These are phyloP conservation scores for Tyrophagus putrescentiae DNA, from an alignment of 1,140 invertebrate genomes.

Conservation along the genomic window DNA sequence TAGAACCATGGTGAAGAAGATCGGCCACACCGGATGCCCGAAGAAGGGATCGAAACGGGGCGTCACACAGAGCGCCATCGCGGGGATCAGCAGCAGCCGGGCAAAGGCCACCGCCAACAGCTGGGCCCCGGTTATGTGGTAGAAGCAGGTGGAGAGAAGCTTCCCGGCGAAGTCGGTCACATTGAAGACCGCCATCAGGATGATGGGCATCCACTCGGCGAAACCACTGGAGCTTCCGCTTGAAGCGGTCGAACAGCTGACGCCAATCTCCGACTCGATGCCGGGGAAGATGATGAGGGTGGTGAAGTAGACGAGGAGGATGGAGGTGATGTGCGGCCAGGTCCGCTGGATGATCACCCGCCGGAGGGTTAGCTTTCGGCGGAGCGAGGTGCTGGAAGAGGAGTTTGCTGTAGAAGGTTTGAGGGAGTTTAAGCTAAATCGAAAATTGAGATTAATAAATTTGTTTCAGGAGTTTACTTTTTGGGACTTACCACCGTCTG, in stretches of 20 bases:
- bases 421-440: not conserved
- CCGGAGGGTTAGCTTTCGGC: constrained; percentile 26
- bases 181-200: constrained; percentile 75
- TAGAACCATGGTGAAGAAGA: constrained; percentile 49
- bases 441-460: not conserved
- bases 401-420: not conserved
- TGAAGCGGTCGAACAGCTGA: too few species aligned
- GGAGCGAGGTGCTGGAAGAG: not conserved
- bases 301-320: constrained; percentile 67
- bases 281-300: constrained; percentile 75
- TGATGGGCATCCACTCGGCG: constrained; percentile 73
- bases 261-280: constrained; percentile 66
- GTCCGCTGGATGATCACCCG: constrained; percentile 45
- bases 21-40: constrained; percentile 48
- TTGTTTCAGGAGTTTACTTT: too few species aligned
- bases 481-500: not conserved
- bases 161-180: constrained; percentile 68
- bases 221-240: constrained; percentile 59
- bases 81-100: constrained; percentile 55
- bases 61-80: constrained; percentile 59
- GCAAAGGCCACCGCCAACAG: constrained; percentile 51
- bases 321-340: constrained; percentile 74
- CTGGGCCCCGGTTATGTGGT: constrained; percentile 59
- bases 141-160: constrained; percentile 59
- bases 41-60: constrained; percentile 55